A percentile compares a stretch with the other conserved stretches of the same genome.
These are phyloP conservation scores for Hyperoplus immaculatus DNA, from an alignment of 2,797 vertebrate species.

Conservation along the genomic window DNA sequence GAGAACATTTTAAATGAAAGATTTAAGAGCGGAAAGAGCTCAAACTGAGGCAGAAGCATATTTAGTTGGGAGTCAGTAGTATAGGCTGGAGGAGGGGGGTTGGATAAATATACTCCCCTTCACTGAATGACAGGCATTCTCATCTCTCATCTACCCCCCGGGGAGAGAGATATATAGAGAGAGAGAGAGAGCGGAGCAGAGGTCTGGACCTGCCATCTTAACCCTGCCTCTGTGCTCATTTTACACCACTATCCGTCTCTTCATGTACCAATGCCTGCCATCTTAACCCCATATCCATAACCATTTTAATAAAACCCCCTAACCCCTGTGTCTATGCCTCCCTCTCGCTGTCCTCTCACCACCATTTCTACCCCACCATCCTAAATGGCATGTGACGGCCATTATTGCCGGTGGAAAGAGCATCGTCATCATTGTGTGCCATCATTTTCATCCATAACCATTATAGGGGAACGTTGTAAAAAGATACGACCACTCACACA, in stretches of 20 bases:
- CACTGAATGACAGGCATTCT: constrained; percentile 74
- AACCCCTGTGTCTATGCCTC: constrained; percentile 16
- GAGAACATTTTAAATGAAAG: constrained; percentile 52
- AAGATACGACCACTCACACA: constrained; percentile 73
- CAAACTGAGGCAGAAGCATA: constrained; percentile 28
- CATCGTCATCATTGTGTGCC: constrained; percentile 65
- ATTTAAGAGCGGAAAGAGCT: constrained; percentile 56
- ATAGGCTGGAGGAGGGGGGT: constrained; percentile 34
- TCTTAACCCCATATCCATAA: constrained; percentile 60
- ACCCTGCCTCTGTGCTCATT: constrained; percentile 66
- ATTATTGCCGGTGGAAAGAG: constrained; percentile 75
- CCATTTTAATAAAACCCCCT: constrained; percentile 58
- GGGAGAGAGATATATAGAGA: constrained; percentile 27
- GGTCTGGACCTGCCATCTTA: constrained; percentile 68
- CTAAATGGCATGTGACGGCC: constrained; percentile 69
- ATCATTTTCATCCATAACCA: constrained; percentile 79
- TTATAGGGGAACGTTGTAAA: constrained; percentile 72
- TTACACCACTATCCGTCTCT: constrained; percentile 52
- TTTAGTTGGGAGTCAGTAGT: constrained; percentile 48
- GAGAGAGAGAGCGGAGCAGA: constrained; percentile 37
- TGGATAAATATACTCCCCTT: constrained; percentile 76
- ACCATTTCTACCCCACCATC: constrained; percentile 53
- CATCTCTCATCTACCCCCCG: constrained; percentile 67
- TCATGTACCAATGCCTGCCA: constrained; percentile 42
- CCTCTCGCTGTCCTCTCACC: constrained; percentile 40